phyloP scores from a whole-genome alignment of 2,888 invertebrate genomes.

The Microctonus brassicae region DNA sequence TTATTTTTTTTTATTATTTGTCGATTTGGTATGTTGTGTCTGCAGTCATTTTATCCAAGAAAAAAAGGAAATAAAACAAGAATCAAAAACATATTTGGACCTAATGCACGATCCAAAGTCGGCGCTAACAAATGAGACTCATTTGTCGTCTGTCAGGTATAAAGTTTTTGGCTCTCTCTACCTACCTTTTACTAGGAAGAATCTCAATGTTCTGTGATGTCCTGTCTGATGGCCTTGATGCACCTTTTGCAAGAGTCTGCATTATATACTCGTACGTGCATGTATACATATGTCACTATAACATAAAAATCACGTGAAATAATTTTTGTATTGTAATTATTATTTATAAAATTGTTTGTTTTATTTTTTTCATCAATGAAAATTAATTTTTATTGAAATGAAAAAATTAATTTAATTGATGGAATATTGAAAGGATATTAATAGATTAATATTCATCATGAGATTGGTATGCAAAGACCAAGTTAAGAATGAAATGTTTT shows the following conservation, averaged over 20 bases:
- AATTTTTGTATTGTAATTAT: constrained; percentile 28
- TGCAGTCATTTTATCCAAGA: not conserved
- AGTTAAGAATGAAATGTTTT: not conserved
- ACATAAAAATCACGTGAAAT: not conserved
- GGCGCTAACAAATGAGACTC: constrained; percentile 63
- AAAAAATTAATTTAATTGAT: not conserved
- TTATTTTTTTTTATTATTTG: not conserved
- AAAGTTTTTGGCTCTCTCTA: constrained; percentile 50
- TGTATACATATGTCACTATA: not conserved
- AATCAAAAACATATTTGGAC: constrained; percentile 8
- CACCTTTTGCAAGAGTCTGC: constrained; percentile 40
- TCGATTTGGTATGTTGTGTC: constrained; percentile 8
- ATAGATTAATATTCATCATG: not conserved
- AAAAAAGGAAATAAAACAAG: constrained; percentile 20
- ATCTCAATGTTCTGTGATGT: constrained; percentile 47
- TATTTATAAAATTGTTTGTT: constrained; percentile 5
- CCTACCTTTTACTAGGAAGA: constrained; percentile 50
- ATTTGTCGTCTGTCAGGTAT: constrained; percentile 63
- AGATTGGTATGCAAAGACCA: not conserved
- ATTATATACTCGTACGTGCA: not conserved
- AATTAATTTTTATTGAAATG: not conserved
- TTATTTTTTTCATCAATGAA: not conserved
- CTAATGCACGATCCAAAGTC: constrained; percentile 46
- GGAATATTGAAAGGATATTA: not conserved
- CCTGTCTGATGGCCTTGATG: constrained; percentile 57